phyloP scores from a whole-genome alignment of 2,113 vertebrate species.

The Chrysochloris asiatica region DNA sequence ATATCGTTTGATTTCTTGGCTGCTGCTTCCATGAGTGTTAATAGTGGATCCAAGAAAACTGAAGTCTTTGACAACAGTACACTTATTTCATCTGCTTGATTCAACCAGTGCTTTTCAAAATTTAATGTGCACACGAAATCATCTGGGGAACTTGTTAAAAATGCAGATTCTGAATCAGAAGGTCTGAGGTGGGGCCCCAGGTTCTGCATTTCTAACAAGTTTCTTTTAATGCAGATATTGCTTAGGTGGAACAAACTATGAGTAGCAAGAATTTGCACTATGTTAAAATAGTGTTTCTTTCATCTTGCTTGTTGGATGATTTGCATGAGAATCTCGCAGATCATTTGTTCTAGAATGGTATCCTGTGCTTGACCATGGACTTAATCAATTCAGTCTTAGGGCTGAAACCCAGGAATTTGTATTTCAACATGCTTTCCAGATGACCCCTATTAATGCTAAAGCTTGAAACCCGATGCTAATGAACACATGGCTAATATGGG shows the following conservation, averaged over 20 bases:
- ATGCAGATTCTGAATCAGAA: not conserved
- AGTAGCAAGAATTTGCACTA: not conserved
- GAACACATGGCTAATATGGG: not conserved
- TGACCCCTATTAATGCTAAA: not conserved
- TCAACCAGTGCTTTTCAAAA: not conserved
- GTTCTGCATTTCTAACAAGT: not conserved
- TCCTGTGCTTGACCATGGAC: not conserved
- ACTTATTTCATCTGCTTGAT: not conserved
- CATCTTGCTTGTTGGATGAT: not conserved
- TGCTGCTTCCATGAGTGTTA: no score
- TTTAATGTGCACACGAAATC: fast-evolving
- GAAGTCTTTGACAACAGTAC: no score
- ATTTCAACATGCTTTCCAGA: no score
- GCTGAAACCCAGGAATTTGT: not conserved
- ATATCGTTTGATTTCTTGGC: no score
- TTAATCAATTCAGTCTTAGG: not conserved
- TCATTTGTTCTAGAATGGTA: not conserved
- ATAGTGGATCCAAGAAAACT: no score
- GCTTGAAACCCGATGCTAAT: not conserved
- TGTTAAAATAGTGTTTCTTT: not conserved
- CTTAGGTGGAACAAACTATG: not conserved
- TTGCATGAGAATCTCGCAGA: not conserved
- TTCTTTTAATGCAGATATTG: not conserved
- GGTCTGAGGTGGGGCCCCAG: not conserved
- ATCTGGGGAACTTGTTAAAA: not conserved